Evolutionary conservation across 2,113 vertebrate species (phyloP), one percentile per base, ranked within the genome.

Genomic region (Calidris pugnax): DNA sequence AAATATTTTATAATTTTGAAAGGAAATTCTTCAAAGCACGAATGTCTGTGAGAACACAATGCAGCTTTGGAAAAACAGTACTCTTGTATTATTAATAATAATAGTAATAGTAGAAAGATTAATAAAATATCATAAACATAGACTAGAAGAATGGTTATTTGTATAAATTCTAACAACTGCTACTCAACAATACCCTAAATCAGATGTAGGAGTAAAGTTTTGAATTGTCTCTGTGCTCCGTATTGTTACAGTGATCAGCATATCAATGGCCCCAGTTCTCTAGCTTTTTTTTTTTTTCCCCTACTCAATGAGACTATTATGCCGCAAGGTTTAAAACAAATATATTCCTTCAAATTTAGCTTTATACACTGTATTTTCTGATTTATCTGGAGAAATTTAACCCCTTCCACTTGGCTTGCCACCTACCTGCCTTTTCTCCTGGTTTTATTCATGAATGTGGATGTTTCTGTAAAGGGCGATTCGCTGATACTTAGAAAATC

Each of bases 1-100:
- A 98, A 98, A 97, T 97, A 97, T 96, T 98, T 97, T 74, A 93
- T 87, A 96, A 83, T 83, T 96, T 97, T 91, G 90, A 97, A 97
- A 96, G 80, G 84, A 94, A 97, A 91, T 94, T 92, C 87, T 96
- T 97, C 94, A 97, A 97, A 98, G 97, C 86, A 64, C 4, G 4
- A 73, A 27, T 90, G 64, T 78, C 83, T 93, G 87, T 12, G 48
- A 88, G 76, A 95, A 74, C 87, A 95, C 82, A 89, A 89, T 87
- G 84, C 43, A 75, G 79, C 41, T 80, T 90, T 93, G 72, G 79
- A 95, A 94, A 92, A 96, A 76, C 53, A 94, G 51, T 78, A 39
- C 55, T 97, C 71, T 71, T 94, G 73, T 91, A 95, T 96, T 97
- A 96, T 97, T 96, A 97, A 96, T 95, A 97, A 90, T 95, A 97